Evolutionary conservation across 2,888 invertebrate genomes (phyloP).

Genomic region (Ennomos erosarius): DNA sequence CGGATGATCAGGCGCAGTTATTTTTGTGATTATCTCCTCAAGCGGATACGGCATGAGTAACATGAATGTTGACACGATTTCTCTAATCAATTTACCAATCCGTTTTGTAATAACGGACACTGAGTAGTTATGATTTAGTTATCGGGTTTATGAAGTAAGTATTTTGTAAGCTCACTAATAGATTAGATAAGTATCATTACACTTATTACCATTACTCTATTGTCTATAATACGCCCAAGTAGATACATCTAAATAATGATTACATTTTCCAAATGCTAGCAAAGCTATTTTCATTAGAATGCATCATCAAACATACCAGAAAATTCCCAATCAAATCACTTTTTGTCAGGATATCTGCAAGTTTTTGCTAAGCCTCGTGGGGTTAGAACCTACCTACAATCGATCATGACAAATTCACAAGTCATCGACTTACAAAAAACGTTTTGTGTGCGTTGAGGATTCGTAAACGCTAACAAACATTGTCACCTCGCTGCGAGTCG

Average conservation of each 20-base stretch:
- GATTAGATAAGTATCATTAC: too few species aligned
- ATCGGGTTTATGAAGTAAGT: background rate
- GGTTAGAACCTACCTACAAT: conserved; percentile 52
- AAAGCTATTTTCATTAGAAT: background rate
- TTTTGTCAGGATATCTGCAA: conserved; percentile 61
- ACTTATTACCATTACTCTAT: too few species aligned
- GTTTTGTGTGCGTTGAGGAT: conserved; percentile 74
- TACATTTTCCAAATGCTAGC: too few species aligned
- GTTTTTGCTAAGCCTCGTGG: conserved; percentile 58
- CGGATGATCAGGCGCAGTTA: conserved; percentile 64
- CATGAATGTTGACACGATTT: conserved; percentile 60
- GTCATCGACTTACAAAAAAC: conserved; percentile 82
- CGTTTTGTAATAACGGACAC: conserved; percentile 18
- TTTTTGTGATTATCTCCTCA: conserved; percentile 75
- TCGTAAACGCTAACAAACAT: conserved; percentile 80
- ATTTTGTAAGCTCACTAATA: background rate
- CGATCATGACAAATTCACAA: conserved; percentile 84
- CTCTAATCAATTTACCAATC: conserved; percentile 56
- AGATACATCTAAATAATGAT: too few species aligned
- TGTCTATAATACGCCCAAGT: too few species aligned
- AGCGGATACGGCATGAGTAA: conserved; percentile 57
- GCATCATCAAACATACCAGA: conserved; percentile 38
- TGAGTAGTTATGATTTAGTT: background rate
- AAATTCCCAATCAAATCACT: conserved; percentile 41
- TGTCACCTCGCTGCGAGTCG: conserved; percentile 78